Evolutionary conservation across 30 jellyfish, hydroid and myxozoan species (phyloP), one percentile per base, ranked within the genome.

Genomic region (Mastigias papua): DNA sequence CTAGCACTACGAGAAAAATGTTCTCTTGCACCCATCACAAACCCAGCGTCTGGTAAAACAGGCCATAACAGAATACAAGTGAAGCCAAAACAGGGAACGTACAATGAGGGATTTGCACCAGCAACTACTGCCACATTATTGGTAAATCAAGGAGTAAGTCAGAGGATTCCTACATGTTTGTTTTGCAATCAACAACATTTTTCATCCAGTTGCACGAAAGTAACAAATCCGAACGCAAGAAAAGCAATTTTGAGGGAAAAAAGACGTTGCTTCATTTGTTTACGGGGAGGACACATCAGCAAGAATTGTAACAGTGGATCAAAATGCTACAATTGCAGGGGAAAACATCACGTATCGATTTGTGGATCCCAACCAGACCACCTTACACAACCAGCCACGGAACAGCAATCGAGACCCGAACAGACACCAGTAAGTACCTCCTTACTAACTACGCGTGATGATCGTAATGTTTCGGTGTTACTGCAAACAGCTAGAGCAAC

Each of bases 201-300:
- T 68, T 68, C 80, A 6, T 60, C 80, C 10, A 68, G 80, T 32
- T 68, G 80, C 80, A 31, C 80, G 15, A 25, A 60, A 31, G 54
- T 68, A 11, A 68, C 80, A 23, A 58, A 68, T 68, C 80, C 80
- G 54, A 68, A 9, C 6, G 28, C 80, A 31, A 8, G 80, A 11
- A 68, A 68, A 68, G 9, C 8, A 3, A 68, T 68, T 58, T 58
- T 68, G 4, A 8, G 54, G 4, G 54, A 68, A 3, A 68, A 68
- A 58, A 68, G 28, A 26, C 28, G 80, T 7, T 68, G 80, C 28
- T 68, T 68, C 54, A 23, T 68, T 10, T 68, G 80, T 68, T 32
- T 68, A 68, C 21, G 80, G 28, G n/a, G 54, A 3, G 80, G 80
- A 11, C 80, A 68, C 28, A 3, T 68, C 21, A 68, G 80, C 58